Conservation (phyloP, 2,888 invertebrate species). For the Camponotus fellah region DNA sequence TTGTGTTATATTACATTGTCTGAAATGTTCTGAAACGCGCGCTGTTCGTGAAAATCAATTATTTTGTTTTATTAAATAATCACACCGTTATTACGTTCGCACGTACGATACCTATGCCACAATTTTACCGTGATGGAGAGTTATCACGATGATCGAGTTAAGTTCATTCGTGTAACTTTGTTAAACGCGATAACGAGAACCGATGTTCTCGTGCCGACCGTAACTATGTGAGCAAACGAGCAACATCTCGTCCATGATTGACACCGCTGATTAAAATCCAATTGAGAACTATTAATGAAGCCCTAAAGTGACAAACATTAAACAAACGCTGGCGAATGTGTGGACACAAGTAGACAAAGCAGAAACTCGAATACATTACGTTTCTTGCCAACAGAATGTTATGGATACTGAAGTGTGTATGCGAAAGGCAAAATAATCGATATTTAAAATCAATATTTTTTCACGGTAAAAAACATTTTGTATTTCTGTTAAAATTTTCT, state of each 20-base stretch:
- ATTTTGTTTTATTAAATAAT: constrained; percentile 29
- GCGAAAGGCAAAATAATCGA: neutral
- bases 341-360: neutral
- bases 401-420: too few species aligned
- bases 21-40: neutral
- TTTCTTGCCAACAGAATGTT: neutral
- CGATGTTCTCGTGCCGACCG: constrained; percentile 31
- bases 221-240: constrained; percentile 42
- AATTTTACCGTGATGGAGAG: constrained; percentile 30
- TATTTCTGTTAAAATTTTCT: too few species aligned
- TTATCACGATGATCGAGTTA: constrained; percentile 51
- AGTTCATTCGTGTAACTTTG: constrained; percentile 49
- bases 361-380: neutral
- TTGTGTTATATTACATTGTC: neutral
- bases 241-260: constrained; percentile 38
- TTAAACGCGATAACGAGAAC: constrained; percentile 42
- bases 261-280: constrained; percentile 44
- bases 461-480: too few species aligned
- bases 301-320: constrained; percentile 32
- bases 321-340: neutral
- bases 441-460: neutral
- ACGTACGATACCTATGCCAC: neutral
- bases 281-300: constrained; percentile 49
- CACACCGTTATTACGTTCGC: constrained; percentile 28
- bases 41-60: neutral